These are phyloP conservation scores for Zhengitettix transpicula DNA, from an alignment of 2,888 invertebrate genomes.

Conservation along the genomic window DNA sequence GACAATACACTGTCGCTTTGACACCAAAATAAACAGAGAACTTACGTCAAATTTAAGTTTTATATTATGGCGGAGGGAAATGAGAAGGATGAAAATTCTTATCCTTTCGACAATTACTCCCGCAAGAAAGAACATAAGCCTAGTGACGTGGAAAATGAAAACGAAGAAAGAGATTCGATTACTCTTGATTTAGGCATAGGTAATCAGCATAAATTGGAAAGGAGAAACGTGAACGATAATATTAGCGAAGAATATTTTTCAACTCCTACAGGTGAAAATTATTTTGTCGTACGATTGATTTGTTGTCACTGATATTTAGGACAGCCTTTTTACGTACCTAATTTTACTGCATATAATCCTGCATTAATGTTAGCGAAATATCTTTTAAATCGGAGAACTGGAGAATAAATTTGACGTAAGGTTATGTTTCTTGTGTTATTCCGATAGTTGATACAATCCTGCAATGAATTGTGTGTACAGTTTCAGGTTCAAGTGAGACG, in stretches of 20 bases:
- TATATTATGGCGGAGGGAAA: constrained; percentile 11
- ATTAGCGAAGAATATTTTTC: no score
- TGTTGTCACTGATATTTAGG: background rate
- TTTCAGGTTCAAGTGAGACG: constrained; percentile 22
- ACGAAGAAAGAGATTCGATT: constrained; percentile 26
- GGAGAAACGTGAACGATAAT: constrained; percentile 6
- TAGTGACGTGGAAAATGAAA: constrained; percentile 3
- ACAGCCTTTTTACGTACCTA: no score
- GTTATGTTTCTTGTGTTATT: no score
- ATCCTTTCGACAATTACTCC: constrained; percentile 5
- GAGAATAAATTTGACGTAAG: no score
- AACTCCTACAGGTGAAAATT: constrained; percentile 7
- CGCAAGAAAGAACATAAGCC: constrained; percentile 2
- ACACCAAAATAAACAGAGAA: no score
- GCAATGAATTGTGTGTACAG: constrained; percentile 8
- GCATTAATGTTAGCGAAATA: no score
- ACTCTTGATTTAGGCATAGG: constrained; percentile 35
- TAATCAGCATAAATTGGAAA: constrained; percentile 19
- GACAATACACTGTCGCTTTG: no score
- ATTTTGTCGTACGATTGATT: background rate
- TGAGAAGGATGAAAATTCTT: constrained; percentile 8
- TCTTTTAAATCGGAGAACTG: no score
- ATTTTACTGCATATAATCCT: no score
- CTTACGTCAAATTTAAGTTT: background rate
- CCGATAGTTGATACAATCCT: no score